phyloP scores from a whole-genome alignment of 2,888 invertebrate species.

The Ochlodes sylvanus region DNA sequence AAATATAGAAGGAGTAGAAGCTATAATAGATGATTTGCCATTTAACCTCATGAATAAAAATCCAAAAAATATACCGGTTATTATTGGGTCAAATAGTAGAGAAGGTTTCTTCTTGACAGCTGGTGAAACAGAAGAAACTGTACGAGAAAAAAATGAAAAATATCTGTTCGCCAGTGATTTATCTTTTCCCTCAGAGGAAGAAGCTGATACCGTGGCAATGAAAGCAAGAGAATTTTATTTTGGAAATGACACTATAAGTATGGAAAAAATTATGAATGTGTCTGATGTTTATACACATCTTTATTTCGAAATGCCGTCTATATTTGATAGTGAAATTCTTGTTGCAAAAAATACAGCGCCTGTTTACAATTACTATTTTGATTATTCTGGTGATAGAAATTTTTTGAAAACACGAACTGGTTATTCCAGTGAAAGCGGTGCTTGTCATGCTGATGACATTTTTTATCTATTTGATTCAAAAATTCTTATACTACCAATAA shows the following conservation, averaged over 20 bases:
- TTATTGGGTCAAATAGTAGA: conserved; percentile 63
- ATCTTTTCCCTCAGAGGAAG: conserved; percentile 59
- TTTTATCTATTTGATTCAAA: conserved; percentile 67
- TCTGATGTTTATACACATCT: conserved; percentile 68
- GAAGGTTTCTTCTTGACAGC: conserved; percentile 65
- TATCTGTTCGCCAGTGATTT: conserved; percentile 75
- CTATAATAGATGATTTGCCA: conserved; percentile 67
- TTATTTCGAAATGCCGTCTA: conserved; percentile 71
- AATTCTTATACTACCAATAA: conserved; percentile 62
- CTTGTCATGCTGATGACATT: conserved; percentile 74
- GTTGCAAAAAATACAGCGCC: conserved; percentile 50
- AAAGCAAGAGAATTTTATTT: conserved; percentile 73
- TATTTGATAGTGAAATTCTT: conserved; percentile 62
- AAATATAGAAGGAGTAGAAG: conserved; percentile 61
- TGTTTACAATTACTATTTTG: conserved; percentile 70
- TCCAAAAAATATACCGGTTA: conserved; percentile 51
- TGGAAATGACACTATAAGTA: conserved; percentile 69
- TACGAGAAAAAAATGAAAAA: conserved; percentile 56
- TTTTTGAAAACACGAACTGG: conserved; percentile 60
- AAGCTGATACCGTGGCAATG: conserved; percentile 56
- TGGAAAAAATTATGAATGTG: conserved; percentile 62
- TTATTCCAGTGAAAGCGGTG: conserved; percentile 57
- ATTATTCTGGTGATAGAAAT: conserved; percentile 70
- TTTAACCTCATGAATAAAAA: conserved; percentile 63
- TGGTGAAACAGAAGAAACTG: conserved; percentile 52